These are phyloP conservation scores for Gymnocephalus cernua DNA, from an alignment of 2,113 vertebrate genomes.

Conservation along the genomic window DNA sequence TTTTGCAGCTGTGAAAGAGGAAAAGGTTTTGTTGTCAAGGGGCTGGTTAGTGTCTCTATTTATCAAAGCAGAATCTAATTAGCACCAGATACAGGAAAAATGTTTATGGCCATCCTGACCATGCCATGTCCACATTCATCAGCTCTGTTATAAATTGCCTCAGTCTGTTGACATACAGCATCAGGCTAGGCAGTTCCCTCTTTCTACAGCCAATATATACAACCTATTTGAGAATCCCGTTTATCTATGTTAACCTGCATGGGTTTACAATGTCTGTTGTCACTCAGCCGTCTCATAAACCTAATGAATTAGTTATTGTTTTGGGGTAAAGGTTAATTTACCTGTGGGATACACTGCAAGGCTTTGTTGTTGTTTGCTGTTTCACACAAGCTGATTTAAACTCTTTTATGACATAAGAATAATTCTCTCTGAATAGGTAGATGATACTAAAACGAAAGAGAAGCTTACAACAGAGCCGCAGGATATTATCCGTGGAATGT, in stretches of 20 bases:
- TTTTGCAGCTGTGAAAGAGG: constrained; percentile 14
- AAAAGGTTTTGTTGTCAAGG: constrained; percentile 58
- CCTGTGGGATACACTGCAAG: not conserved
- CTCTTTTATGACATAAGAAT: not conserved
- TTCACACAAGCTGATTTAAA: not conserved
- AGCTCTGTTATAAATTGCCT: constrained; percentile 69
- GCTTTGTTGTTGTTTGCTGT: no score
- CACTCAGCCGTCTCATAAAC: constrained; percentile 32
- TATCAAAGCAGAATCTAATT: constrained; percentile 79
- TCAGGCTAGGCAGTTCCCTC: constrained; percentile 11
- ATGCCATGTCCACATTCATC: constrained; percentile 66
- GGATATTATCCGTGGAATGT: constrained; percentile 55
- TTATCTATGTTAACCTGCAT: constrained; percentile 30
- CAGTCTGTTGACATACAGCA: constrained; percentile 53
- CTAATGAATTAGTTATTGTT: constrained; percentile 30
- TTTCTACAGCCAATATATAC: constrained; percentile 45
- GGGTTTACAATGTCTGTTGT: constrained; percentile 37
- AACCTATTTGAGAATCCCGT: constrained; percentile 10
- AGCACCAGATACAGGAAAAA: constrained; percentile 67
- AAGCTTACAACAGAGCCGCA: not conserved
- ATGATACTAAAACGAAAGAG: constrained; percentile 18
- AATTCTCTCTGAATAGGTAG: not conserved
- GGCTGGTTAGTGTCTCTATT: constrained; percentile 62
- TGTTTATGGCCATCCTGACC: constrained; percentile 60
- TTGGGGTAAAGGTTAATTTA: constrained; percentile 38